phyloP scores from a whole-genome alignment of 2,888 invertebrate genomes.

The Lasioglossum leucozonium region DNA sequence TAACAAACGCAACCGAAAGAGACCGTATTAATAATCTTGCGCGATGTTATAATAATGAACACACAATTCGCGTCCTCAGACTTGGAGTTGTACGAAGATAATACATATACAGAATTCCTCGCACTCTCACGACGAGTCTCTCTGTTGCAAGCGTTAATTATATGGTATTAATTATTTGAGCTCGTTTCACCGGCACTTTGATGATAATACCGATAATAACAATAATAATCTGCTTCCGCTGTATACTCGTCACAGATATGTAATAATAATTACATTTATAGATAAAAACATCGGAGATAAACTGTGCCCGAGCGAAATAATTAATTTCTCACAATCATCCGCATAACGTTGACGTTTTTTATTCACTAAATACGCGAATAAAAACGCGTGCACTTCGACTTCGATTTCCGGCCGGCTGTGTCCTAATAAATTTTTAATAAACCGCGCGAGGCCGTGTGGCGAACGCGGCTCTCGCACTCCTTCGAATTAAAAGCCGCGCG shows the following conservation, averaged over 20 bases:
- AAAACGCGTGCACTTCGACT: neutral
- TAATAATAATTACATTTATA: neutral
- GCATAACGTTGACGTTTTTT: neutral
- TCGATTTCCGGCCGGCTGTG: neutral
- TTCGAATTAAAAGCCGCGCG: slow-evolving; percentile 40
- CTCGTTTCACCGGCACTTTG: neutral
- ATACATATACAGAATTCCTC: neutral
- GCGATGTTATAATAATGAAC: neutral
- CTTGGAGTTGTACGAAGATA: neutral
- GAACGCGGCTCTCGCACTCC: neutral
- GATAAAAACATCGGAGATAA: neutral
- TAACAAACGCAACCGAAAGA: neutral
- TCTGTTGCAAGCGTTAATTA: slow-evolving; percentile 1
- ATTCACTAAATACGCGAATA: too few species aligned
- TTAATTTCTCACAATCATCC: neutral
- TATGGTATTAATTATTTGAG: neutral
- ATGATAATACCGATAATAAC: neutral
- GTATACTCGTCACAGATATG: neutral
- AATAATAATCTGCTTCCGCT: neutral
- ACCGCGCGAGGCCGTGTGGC: slow-evolving; percentile 1
- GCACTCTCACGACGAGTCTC: neutral
- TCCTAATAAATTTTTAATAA: slow-evolving; percentile 43
- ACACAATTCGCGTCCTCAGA: neutral
- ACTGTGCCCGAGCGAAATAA: neutral
- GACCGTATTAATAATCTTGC: neutral